These are phyloP conservation scores for Catamblyrhynchus diadema DNA, from an alignment of 2,797 vertebrate species.

Conservation along the genomic window DNA sequence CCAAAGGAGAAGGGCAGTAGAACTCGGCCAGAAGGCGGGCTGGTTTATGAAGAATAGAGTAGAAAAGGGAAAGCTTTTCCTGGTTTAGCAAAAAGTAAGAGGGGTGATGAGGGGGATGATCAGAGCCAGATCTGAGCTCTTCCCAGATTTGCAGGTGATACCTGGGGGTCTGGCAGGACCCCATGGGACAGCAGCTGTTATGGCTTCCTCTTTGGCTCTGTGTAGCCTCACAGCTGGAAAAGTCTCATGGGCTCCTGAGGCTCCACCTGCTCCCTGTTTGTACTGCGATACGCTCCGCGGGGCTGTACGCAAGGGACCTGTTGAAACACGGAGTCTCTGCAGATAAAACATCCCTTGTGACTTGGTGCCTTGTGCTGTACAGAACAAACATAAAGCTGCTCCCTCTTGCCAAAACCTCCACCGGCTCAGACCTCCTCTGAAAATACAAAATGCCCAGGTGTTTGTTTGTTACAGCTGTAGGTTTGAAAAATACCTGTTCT, in stretches of 20 bases:
- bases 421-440: not conserved
- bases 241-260: not conserved
- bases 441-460: not conserved
- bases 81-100: fast-evolving
- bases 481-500: not conserved
- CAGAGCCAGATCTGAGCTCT: not conserved
- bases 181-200: not conserved
- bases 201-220: not conserved
- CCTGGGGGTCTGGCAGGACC: not conserved
- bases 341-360: not conserved
- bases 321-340: not conserved
- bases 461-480: not conserved
- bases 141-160: not conserved
- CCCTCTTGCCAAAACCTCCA: not conserved
- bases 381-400: not conserved
- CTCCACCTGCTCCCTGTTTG: not conserved
- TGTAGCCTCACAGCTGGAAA: not conserved
- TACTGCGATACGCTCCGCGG: fast-evolving
- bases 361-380: fast-evolving
- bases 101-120: not conserved
- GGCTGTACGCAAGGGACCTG: not conserved
- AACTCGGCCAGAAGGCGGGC: not conserved
- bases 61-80: not conserved
- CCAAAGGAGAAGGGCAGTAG: not conserved
- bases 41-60: not conserved